Evolutionary conservation across 2,113 vertebrate species (phyloP).

Genomic region (Salminus brasiliensis): DNA sequence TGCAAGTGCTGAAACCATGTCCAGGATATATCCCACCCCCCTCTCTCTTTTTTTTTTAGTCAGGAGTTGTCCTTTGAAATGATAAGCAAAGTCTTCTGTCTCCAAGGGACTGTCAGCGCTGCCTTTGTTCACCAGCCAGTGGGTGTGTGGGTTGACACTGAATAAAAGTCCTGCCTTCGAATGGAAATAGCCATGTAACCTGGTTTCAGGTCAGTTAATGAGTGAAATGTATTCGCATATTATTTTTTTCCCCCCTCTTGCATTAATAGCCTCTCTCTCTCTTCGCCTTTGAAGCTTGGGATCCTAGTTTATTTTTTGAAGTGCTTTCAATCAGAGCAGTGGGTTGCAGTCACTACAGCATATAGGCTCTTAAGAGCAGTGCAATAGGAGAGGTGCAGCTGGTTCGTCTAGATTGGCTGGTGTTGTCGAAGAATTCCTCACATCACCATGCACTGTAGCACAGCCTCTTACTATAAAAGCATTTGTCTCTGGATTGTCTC

Average conservation of each 20-base stretch:
- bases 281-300: constrained; percentile 72
- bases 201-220: constrained; percentile 75
- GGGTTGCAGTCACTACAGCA: constrained; percentile 65
- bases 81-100: constrained; percentile 70
- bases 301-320: constrained; percentile 64
- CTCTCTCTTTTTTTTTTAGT: constrained; percentile 46
- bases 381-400: not conserved
- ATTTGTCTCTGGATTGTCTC: constrained; percentile 5
- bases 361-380: constrained; percentile 43
- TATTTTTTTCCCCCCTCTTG: constrained; percentile 54
- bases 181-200: constrained; percentile 73
- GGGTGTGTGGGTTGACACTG: constrained; percentile 64
- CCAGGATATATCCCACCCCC: constrained; percentile 38
- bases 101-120: constrained; percentile 69
- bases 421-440: constrained; percentile 34
- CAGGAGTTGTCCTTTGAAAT: constrained; percentile 73
- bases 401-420: constrained; percentile 20
- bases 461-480: constrained; percentile 12
- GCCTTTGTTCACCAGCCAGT: constrained; percentile 72
- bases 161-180: constrained; percentile 67
- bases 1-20: constrained; percentile 55
- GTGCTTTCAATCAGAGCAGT: constrained; percentile 37
- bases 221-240: constrained; percentile 73
- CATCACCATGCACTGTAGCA: constrained; percentile 23
- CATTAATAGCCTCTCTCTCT: constrained; percentile 66